phyloP scores from a whole-genome alignment of 35 echinoderm and acorn worm species.

The Antedon bifida region DNA sequence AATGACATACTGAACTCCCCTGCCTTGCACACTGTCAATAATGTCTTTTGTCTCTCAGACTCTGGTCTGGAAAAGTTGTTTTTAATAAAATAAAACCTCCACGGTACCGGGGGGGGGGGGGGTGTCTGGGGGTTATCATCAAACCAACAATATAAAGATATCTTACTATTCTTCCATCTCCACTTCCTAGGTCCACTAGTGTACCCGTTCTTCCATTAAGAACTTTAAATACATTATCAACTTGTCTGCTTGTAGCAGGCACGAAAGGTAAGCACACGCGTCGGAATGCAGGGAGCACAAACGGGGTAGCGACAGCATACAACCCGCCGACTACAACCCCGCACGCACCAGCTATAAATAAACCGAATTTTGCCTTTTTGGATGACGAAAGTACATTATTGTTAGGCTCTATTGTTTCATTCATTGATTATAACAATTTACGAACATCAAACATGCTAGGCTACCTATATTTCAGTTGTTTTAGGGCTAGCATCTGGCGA shows the following conservation, averaged over 20 bases:
- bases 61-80: no score
- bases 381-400: neutral
- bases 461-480: no score
- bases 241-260: constrained; percentile 60
- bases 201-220: constrained; percentile 15
- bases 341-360: constrained; percentile 43
- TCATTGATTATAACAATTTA: neutral
- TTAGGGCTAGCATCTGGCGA: no score
- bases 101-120: no score
- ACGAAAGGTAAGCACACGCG: constrained; percentile 63
- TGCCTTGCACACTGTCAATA: no score
- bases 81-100: no score
- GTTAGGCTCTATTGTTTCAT: neutral
- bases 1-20: no score
- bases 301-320: constrained; percentile 62
- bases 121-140: no score
- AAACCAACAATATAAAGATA: neutral
- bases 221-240: constrained; percentile 67
- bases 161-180: constrained; percentile 94
- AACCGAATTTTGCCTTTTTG: constrained; percentile 7
- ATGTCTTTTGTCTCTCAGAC: no score
- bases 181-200: constrained; percentile 80
- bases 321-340: constrained; percentile 60
- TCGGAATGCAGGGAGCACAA: constrained; percentile 63
- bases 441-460: no score